Conservation (phyloP, 2,797 vertebrate genomes). For the Leptoclinus maculatus region DNA sequence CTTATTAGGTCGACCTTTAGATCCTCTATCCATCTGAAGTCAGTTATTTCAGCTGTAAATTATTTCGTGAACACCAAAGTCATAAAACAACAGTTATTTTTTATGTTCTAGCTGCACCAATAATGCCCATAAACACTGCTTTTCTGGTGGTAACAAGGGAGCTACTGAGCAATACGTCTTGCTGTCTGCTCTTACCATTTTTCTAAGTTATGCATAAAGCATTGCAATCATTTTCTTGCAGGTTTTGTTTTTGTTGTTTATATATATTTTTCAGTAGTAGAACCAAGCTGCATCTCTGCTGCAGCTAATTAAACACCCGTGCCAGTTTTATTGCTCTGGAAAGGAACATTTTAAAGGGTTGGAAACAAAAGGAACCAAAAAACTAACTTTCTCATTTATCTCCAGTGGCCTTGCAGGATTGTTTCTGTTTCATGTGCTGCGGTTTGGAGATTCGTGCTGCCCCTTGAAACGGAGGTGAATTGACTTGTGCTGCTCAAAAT, state of each 20-base stretch:
- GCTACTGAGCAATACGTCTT: slow-evolving; percentile 8
- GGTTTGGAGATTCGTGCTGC: background rate
- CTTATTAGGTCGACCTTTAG: background rate
- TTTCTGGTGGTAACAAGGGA: slow-evolving; percentile 36
- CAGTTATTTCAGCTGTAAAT: slow-evolving; percentile 19
- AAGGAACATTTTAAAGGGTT: slow-evolving; percentile 16
- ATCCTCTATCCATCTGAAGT: background rate
- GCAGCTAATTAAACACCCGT: slow-evolving; percentile 19
- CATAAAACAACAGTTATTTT: slow-evolving; percentile 24
- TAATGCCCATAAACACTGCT: slow-evolving; percentile 24
- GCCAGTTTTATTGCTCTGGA: slow-evolving; percentile 12
- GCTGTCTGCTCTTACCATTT: slow-evolving; percentile 22
- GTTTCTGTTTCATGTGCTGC: slow-evolving; percentile 7
- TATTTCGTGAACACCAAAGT: slow-evolving; percentile 6
- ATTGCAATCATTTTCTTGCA: slow-evolving; percentile 6
- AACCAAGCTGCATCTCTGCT: slow-evolving; percentile 19
- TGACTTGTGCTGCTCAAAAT: background rate
- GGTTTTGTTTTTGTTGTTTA: background rate
- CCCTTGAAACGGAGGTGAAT: slow-evolving; percentile 14
- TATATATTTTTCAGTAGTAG: background rate
- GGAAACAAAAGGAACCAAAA: background rate
- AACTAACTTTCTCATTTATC: background rate
- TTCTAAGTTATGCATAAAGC: slow-evolving; percentile 26
- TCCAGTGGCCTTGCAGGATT: slow-evolving; percentile 1
- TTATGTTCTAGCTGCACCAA: slow-evolving; percentile 3